These are phyloP conservation scores for Lobophora halterata DNA, from an alignment of 2,888 invertebrate species.

Conservation along the genomic window DNA sequence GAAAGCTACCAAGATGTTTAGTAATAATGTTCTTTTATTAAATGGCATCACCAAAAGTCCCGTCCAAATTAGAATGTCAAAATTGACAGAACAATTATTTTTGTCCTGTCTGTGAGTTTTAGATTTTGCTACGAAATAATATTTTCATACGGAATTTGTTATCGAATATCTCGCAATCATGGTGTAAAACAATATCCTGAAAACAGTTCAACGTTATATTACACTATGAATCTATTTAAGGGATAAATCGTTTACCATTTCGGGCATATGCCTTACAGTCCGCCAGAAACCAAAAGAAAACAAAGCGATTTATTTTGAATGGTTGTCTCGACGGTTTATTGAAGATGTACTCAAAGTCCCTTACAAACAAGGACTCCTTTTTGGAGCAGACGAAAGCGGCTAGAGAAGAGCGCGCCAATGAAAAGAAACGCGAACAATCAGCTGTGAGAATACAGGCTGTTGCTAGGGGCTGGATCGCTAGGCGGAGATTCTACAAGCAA, in stretches of 20 bases:
- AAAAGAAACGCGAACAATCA: slow-evolving; percentile 89
- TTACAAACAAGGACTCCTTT: slow-evolving; percentile 87
- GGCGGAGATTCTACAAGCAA: slow-evolving; percentile 80
- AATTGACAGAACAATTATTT: slow-evolving; percentile 40
- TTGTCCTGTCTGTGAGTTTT: slow-evolving; percentile 31
- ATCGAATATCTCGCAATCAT: slow-evolving; percentile 34
- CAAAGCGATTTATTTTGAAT: slow-evolving; percentile 44
- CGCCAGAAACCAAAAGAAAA: slow-evolving; percentile 49
- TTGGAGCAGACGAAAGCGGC: slow-evolving; percentile 95
- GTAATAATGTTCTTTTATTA: too few relatives aligned
- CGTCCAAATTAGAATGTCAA: too few relatives aligned
- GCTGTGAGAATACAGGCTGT: slow-evolving; percentile 88
- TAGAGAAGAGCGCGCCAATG: slow-evolving; percentile 92
- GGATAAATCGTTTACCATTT: slow-evolving; percentile 25
- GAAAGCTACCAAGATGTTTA: too few relatives aligned
- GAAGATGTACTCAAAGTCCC: slow-evolving; percentile 68
- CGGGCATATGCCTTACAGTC: slow-evolving; percentile 48
- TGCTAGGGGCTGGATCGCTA: slow-evolving; percentile 87
- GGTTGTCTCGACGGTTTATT: slow-evolving; percentile 25
- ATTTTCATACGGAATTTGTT: slow-evolving; percentile 30
- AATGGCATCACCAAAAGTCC: too few relatives aligned
- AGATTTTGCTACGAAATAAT: slow-evolving; percentile 27
- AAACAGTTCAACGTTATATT: slow-evolving; percentile 23
- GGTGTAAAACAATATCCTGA: slow-evolving; percentile 30
- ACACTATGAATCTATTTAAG: slow-evolving; percentile 29